Conservation (phyloP, 1,140 invertebrate species). For the Popillia japonica region DNA sequence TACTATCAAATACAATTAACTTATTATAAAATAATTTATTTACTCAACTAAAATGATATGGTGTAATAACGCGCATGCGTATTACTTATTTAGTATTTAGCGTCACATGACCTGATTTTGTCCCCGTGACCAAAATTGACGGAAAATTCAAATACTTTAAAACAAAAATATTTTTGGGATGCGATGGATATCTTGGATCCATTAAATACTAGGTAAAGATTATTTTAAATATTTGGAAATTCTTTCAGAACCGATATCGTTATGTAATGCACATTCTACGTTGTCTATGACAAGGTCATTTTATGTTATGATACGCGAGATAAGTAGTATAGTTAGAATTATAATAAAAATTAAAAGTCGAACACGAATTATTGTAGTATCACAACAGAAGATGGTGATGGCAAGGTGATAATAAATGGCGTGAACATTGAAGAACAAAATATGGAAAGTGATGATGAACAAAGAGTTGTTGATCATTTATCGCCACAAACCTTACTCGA, state of each 20-base stretch:
- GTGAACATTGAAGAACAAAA: constrained; percentile 51
- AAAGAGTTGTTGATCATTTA: constrained; percentile 57
- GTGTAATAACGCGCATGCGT: constrained; percentile 22
- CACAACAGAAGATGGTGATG: constrained; percentile 53
- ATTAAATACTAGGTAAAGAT: constrained; percentile 54
- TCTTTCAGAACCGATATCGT: constrained; percentile 37
- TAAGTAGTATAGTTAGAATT: constrained; percentile 2
- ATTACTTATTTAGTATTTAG: constrained; percentile 43
- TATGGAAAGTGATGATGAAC: constrained; percentile 59
- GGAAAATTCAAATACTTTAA: constrained; percentile 59
- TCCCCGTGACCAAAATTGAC: constrained; percentile 61
- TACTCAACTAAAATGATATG: too few relatives aligned
- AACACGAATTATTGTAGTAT: constrained; percentile 41
- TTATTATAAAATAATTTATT: too few relatives aligned
- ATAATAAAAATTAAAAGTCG: constrained; percentile 47
- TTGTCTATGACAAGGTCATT: constrained; percentile 53
- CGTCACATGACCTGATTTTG: constrained; percentile 61
- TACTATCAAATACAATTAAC: too few relatives aligned
- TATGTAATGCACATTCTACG: constrained; percentile 53
- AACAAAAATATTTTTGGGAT: constrained; percentile 41
- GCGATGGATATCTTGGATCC: constrained; percentile 58
- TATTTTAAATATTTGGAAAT: background rate
- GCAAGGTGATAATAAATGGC: constrained; percentile 53
- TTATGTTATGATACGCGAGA: constrained; percentile 42
- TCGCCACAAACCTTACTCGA: constrained; percentile 58